Conservation (phyloP, 1,140 invertebrate genomes). For the Drosophila busckii region DNA sequence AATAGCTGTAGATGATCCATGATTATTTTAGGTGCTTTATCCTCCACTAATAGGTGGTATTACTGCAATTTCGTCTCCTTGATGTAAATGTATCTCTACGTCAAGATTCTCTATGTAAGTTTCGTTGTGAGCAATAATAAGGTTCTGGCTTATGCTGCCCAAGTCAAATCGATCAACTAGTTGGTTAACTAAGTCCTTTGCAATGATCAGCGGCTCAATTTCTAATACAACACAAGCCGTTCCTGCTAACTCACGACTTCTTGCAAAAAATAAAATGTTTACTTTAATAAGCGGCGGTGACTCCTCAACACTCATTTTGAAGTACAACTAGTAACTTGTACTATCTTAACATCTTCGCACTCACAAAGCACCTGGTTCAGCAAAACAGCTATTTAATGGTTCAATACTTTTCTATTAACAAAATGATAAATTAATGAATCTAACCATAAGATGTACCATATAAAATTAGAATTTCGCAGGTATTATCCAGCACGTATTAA, state of each 20-base stretch:
- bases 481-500: no score
- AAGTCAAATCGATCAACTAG: constrained; percentile 82
- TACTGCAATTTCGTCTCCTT: constrained; percentile 88
- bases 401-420: no score
- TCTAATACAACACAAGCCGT: constrained; percentile 80
- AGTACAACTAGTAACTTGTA: constrained; percentile 1
- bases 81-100: constrained; percentile 80
- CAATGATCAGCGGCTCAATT: constrained; percentile 80
- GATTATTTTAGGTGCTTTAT: constrained; percentile 56
- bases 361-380: no score
- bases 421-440: no score
- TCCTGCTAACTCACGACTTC: constrained; percentile 89
- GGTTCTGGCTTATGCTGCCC: constrained; percentile 83
- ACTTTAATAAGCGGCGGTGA: constrained; percentile 78
- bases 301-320: constrained; percentile 22
- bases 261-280: constrained; percentile 91
- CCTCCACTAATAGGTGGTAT: constrained; percentile 94
- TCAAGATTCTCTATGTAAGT: constrained; percentile 84
- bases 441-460: no score
- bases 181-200: constrained; percentile 80
- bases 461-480: no score
- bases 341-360: not conserved
- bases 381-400: no score
- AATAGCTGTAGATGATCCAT: constrained; percentile 86
- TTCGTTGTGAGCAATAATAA: constrained; percentile 91